Evolutionary conservation across 2,888 invertebrate genomes (phyloP).

Genomic region (Drosophila monieri): DNA sequence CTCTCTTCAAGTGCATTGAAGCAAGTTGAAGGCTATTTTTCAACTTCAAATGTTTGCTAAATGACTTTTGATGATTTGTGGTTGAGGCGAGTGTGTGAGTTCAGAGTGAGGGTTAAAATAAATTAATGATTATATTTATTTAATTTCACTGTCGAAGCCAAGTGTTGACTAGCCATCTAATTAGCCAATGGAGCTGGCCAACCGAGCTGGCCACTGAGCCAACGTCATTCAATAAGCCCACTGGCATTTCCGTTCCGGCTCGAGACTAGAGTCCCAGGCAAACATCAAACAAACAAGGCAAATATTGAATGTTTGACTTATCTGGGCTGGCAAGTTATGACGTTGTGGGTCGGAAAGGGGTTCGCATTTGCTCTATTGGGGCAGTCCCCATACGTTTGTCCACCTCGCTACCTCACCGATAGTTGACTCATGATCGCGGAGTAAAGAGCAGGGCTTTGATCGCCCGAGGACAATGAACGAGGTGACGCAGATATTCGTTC

Average conservation of each 20-base stretch:
- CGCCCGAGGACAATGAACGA: conserved; percentile 37
- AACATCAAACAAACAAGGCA: conserved; percentile 31
- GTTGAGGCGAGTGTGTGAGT: conserved; percentile 24
- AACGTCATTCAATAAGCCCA: not conserved
- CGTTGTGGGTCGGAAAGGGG: conserved; percentile 5
- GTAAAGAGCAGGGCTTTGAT: conserved; percentile 25
- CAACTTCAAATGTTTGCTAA: conserved; percentile 81
- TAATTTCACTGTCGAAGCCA: conserved; percentile 59
- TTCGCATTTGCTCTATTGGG: not conserved
- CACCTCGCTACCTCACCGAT: conserved; percentile 5
- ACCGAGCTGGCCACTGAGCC: not conserved
- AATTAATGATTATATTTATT: conserved; percentile 80
- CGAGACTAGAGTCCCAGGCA: not conserved
- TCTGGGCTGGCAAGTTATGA: conserved; percentile 22
- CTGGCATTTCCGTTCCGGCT: conserved; percentile 38
- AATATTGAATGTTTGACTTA: conserved; percentile 35
- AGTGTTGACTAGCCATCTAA: conserved; percentile 75
- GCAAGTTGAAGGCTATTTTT: conserved; percentile 81
- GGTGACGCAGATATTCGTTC: conserved; percentile 24
- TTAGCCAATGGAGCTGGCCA: conserved; percentile 50
- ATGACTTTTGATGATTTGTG: conserved; percentile 81
- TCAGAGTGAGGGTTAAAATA: conserved; percentile 55
- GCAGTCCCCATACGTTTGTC: not conserved
- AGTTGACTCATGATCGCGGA: conserved; percentile 28
- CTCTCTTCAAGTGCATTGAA: conserved; percentile 80